phyloP scores from a whole-genome alignment of 2,888 invertebrate species.

The Xylophagus ater region DNA sequence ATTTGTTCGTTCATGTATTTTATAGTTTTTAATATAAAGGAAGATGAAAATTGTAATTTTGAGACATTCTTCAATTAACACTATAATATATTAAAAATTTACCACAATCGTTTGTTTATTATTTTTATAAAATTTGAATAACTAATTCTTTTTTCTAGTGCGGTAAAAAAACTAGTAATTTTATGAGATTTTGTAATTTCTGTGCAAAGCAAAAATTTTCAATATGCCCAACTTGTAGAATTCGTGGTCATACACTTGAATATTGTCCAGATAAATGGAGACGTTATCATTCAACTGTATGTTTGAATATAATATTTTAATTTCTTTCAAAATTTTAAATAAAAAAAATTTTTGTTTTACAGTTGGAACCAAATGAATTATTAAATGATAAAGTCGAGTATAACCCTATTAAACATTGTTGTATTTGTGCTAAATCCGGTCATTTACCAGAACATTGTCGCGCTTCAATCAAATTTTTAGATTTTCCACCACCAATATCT shows the following conservation, averaged over 20 bases:
- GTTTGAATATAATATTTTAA: slow-evolving; percentile 19
- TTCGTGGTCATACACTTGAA: slow-evolving; percentile 48
- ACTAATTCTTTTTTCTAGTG: slow-evolving; percentile 47
- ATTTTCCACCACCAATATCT: slow-evolving; percentile 25
- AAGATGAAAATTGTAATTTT: too few relatives aligned
- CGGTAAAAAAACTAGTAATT: slow-evolving; percentile 48
- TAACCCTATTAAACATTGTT: slow-evolving; percentile 41
- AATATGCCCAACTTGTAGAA: slow-evolving; percentile 50
- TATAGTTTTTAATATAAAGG: too few relatives aligned
- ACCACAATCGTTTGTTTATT: too few relatives aligned
- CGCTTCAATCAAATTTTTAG: slow-evolving; percentile 25
- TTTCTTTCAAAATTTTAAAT: not conserved
- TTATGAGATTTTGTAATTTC: slow-evolving; percentile 48
- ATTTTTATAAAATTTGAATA: too few relatives aligned
- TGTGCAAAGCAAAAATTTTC: slow-evolving; percentile 41
- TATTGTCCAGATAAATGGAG: slow-evolving; percentile 66
- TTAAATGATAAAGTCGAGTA: slow-evolving; percentile 25
- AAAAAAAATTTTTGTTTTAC: slow-evolving; percentile 16
- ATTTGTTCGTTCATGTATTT: too few relatives aligned
- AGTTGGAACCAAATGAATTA: slow-evolving; percentile 41
- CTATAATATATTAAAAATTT: too few relatives aligned
- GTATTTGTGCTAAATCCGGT: slow-evolving; percentile 46
- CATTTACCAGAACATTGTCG: slow-evolving; percentile 39
- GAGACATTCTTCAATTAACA: too few relatives aligned
- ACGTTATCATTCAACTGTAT: slow-evolving; percentile 60